phyloP scores from a whole-genome alignment of 2,113 vertebrate species.

The Gasterosteus aculeatus region DNA sequence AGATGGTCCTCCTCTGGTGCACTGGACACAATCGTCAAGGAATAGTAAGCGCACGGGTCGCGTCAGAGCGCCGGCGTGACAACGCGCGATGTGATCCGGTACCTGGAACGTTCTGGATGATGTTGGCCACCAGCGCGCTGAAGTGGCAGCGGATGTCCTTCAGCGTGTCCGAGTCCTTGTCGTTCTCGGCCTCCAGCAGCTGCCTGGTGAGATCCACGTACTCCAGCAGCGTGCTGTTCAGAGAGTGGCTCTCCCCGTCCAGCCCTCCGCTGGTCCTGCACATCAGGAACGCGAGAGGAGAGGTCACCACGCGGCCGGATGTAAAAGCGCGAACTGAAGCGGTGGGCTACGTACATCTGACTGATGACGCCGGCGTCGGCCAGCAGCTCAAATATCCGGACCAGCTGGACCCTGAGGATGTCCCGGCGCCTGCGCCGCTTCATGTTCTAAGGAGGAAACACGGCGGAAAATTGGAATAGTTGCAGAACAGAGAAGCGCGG shows the following conservation, averaged over 20 bases:
- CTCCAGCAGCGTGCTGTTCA: constrained; percentile 94
- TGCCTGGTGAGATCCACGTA: constrained; percentile 97
- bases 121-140: constrained; percentile 99
- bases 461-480: background rate
- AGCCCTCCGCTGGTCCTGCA: constrained; percentile 94
- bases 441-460: constrained; percentile 88
- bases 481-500: background rate
- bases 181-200: constrained; percentile 97
- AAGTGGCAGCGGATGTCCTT: constrained; percentile 99
- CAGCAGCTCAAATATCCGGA: constrained; percentile 98
- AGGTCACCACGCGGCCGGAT: background rate
- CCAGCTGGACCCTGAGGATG: constrained; percentile 97
- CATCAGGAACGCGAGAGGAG: background rate
- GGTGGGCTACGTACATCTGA: constrained; percentile 86
- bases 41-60: background rate
- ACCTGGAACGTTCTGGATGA: constrained; percentile 99
- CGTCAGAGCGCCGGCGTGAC: background rate
- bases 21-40: constrained; percentile 77
- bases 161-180: constrained; percentile 97
- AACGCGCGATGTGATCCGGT: constrained; percentile 26
- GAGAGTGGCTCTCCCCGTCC: constrained; percentile 96
- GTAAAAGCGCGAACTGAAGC: background rate
- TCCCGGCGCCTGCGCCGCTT: constrained; percentile 98
- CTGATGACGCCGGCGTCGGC: constrained; percentile 98
- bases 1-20: constrained; percentile 97